These are phyloP conservation scores for Ginglymostoma cirratum DNA, from an alignment of 2,113 vertebrate species.

Conservation along the genomic window DNA sequence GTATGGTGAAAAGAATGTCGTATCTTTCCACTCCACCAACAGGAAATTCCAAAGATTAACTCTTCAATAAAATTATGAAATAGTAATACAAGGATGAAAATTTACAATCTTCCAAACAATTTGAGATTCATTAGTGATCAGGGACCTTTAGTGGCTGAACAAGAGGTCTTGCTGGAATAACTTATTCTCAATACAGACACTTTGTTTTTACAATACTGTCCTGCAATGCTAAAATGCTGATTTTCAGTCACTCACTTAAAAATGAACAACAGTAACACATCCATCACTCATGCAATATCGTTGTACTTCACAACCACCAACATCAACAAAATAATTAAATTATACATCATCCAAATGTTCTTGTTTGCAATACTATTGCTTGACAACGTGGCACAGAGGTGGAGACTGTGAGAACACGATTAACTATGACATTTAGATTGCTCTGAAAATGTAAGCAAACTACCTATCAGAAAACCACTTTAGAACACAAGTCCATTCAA, in stretches of 20 bases:
- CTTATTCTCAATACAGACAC: not conserved
- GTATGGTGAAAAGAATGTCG: not conserved
- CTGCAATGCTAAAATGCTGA: not conserved
- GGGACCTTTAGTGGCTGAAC: not conserved
- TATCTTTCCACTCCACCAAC: not conserved
- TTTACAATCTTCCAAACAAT: not conserved
- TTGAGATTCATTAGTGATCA: not conserved
- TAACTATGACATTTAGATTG: not conserved
- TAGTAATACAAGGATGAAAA: too few species aligned
- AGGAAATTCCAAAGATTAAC: not conserved
- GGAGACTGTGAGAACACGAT: not conserved
- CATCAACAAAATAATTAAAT: not conserved
- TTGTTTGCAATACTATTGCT: not conserved
- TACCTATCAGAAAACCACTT: not conserved
- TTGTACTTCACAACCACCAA: not conserved
- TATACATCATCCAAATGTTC: not conserved
- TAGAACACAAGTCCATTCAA: not conserved
- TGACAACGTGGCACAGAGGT: slow-evolving; percentile 5
- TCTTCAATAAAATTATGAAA: not conserved
- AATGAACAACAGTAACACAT: not conserved
- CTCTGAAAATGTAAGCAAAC: not conserved
- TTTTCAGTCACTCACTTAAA: not conserved
- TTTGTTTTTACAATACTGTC: not conserved
- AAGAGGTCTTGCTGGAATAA: not conserved
- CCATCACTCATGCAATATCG: not conserved